A percentile compares a stretch with the other conserved stretches of the same genome.
phyloP scores from a whole-genome alignment of 2,888 invertebrate species.

The Tenthredo distinguenda region DNA sequence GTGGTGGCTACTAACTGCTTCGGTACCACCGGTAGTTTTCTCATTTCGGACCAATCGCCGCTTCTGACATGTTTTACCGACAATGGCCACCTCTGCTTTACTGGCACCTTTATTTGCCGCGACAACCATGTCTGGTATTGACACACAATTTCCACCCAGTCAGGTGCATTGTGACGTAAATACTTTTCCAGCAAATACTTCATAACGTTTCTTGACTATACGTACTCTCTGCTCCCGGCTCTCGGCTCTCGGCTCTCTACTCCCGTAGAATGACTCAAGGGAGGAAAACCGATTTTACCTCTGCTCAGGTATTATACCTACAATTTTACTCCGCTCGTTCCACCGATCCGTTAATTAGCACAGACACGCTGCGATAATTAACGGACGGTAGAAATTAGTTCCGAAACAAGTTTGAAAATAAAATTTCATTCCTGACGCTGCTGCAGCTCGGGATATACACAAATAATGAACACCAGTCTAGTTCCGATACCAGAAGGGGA shows the following conservation, averaged over 20 bases:
- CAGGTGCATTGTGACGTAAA: constrained; percentile 47
- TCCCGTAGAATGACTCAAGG: constrained; percentile 2
- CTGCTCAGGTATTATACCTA: neutral
- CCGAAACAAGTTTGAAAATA: neutral
- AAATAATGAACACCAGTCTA: constrained; percentile 4
- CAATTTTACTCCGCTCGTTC: constrained; percentile 1
- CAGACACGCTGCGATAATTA: constrained; percentile 36
- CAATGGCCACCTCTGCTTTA: constrained; percentile 30
- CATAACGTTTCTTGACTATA: constrained; percentile 16
- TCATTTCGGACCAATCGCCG: constrained; percentile 50
- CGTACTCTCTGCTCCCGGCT: neutral
- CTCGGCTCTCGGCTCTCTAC: neutral
- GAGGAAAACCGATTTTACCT: constrained; percentile 27
- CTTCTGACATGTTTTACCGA: constrained; percentile 49
- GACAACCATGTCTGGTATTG: constrained; percentile 46
- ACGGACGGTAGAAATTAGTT: constrained; percentile 32
- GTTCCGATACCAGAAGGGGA: neutral
- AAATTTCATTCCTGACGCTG: neutral
- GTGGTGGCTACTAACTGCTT: constrained; percentile 30
- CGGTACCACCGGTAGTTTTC: constrained; percentile 37
- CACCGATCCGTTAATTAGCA: constrained; percentile 38
- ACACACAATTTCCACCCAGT: constrained; percentile 50
- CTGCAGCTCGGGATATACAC: neutral
- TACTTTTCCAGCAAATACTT: constrained; percentile 39
- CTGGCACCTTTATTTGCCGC: constrained; percentile 44